Conservation (phyloP, 2,888 invertebrate species). For the Icerya purchasi region DNA sequence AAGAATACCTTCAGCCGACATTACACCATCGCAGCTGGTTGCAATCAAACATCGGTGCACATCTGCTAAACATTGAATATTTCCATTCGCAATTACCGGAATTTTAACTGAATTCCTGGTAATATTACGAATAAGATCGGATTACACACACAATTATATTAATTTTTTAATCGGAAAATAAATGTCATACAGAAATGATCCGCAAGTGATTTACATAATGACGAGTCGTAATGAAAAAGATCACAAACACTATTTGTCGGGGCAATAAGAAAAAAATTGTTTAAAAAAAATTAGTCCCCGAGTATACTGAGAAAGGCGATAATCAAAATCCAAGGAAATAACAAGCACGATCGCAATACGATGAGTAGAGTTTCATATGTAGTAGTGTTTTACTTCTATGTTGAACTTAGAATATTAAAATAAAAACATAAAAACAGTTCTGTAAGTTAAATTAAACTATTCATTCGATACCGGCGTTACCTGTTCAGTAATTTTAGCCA, state of each 20-base stretch:
- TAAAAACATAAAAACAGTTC: no score
- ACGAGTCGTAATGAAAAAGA: not conserved
- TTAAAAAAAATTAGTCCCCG: not conserved
- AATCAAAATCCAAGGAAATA: no score
- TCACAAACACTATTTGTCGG: not conserved
- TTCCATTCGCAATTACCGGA: slow-evolving; percentile 94
- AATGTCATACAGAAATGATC: not conserved
- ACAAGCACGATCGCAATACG: no score
- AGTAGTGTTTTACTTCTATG: no score
- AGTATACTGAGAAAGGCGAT: not conserved
- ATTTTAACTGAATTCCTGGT: slow-evolving; percentile 60
- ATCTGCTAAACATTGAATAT: slow-evolving; percentile 79
- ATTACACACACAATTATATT: not conserved
- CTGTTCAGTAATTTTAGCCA: no score
- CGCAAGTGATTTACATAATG: no score
- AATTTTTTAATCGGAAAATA: not conserved
- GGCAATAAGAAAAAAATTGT: not conserved
- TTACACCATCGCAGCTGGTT: slow-evolving; percentile 69
- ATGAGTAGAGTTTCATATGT: no score
- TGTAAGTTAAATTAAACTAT: no score
- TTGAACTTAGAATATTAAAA: no score
- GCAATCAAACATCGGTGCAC: slow-evolving; percentile 57
- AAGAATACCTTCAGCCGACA: slow-evolving; percentile 89
- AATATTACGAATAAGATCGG: no score
- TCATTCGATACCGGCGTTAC: no score